Conservation (phyloP, 2,888 invertebrate species). For the Entomobrya proxima region DNA sequence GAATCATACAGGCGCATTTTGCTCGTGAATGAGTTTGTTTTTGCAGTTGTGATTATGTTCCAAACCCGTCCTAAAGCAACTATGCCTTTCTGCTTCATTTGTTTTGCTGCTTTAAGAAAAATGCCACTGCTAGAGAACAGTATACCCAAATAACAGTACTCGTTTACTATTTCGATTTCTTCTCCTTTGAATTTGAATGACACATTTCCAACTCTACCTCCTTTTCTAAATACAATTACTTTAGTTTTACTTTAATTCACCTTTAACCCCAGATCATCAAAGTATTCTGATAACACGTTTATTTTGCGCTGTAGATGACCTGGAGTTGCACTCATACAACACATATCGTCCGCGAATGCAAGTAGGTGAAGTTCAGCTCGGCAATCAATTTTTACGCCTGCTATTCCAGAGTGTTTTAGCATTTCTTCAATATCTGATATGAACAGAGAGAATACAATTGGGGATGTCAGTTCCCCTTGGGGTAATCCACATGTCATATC, state of each 20-base stretch:
- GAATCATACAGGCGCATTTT: not conserved
- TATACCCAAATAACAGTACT: not conserved
- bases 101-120: not conserved
- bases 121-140: not conserved
- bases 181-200: not conserved
- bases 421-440: slow-evolving; percentile 54
- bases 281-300: not conserved
- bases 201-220: not conserved
- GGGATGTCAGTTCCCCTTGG: slow-evolving; percentile 55
- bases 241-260: slow-evolving; percentile 10
- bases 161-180: not conserved
- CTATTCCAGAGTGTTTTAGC: not conserved
- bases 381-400: slow-evolving; percentile 15
- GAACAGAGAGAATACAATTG: slow-evolving; percentile 61
- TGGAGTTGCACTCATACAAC: not conserved
- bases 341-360: slow-evolving; percentile 62
- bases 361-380: slow-evolving; percentile 33
- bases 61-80: not conserved
- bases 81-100: not conserved
- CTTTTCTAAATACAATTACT: not conserved
- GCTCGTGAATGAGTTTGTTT: not conserved
- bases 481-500: slow-evolving; percentile 55
- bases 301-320: slow-evolving; percentile 1
- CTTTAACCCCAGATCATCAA: not conserved
- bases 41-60: not conserved